Evolutionary conservation across 2,888 invertebrate genomes (phyloP).

Genomic region (Acronicta alni): DNA sequence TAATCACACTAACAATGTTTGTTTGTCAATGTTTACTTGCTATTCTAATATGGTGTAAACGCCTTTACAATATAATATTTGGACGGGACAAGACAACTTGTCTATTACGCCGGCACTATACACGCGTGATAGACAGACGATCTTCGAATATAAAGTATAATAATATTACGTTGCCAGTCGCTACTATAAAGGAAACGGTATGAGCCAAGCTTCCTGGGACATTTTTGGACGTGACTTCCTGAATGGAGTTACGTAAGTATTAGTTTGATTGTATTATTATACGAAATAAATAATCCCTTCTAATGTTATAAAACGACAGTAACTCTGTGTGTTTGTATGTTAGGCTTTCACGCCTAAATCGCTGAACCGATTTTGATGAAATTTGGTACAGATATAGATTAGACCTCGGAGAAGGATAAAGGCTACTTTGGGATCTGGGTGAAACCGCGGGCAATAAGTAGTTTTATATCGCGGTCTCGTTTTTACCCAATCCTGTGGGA

Average conservation of each 20-base stretch:
- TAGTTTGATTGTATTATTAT: conserved; percentile 30
- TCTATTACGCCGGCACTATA: conserved; percentile 47
- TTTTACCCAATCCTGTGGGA: too few relatives aligned
- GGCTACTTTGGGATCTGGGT: too few relatives aligned
- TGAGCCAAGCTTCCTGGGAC: conserved; percentile 75
- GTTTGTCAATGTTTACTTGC: too few relatives aligned
- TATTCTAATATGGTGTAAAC: background rate
- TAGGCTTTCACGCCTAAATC: too few relatives aligned
- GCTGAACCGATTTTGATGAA: too few relatives aligned
- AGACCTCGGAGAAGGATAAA: too few relatives aligned
- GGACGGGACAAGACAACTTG: conserved; percentile 31
- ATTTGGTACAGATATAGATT: too few relatives aligned
- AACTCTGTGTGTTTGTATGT: too few relatives aligned
- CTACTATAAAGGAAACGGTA: conserved; percentile 66
- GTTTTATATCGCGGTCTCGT: too few relatives aligned
- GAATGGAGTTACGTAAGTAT: conserved; percentile 48
- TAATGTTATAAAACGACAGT: too few relatives aligned
- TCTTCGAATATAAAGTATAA: conserved; percentile 75
- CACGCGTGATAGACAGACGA: conserved; percentile 67
- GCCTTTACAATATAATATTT: conserved; percentile 27
- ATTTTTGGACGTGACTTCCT: conserved; percentile 82
- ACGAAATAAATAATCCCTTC: background rate
- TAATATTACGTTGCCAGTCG: conserved; percentile 46
- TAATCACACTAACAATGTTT: too few relatives aligned
- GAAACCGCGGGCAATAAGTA: too few relatives aligned